Percentiles rank a stretch among this genome's conserved stretches.
These are phyloP conservation scores for Phymastichus coffea DNA, from an alignment of 1,140 invertebrate species.

Conservation along the genomic window DNA sequence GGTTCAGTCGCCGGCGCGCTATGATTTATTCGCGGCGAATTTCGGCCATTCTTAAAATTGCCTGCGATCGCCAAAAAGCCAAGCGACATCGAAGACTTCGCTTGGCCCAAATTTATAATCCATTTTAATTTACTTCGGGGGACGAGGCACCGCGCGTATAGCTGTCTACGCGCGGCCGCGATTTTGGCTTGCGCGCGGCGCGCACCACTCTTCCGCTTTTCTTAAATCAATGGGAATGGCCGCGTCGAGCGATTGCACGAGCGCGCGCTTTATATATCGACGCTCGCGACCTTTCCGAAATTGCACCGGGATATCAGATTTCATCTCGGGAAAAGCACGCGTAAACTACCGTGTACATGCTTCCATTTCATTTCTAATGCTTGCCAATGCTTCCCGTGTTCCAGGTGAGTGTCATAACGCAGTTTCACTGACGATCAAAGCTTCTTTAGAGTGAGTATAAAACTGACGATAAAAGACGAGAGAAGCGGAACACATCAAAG, in stretches of 20 bases:
- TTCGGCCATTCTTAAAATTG: conserved; percentile 24
- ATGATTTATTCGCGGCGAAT: conserved; percentile 16
- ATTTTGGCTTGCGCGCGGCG: conserved; percentile 27
- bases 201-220: conserved; percentile 35
- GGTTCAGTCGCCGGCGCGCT: background rate
- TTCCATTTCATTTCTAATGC: no score
- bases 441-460: background rate
- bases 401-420: no score
- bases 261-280: conserved; percentile 9
- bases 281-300: conserved; percentile 21
- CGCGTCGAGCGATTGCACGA: background rate
- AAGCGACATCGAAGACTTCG: conserved; percentile 42
- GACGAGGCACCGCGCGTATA: conserved; percentile 32
- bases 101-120: conserved; percentile 49
- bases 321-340: no score
- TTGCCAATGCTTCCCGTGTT: no score
- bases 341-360: no score
- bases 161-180: conserved; percentile 45
- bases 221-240: conserved; percentile 48
- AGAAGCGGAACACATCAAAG: background rate
- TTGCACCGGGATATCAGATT: background rate
- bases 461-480: background rate
- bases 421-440: no score
- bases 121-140: conserved; percentile 49
- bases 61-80: conserved; percentile 19